Base-by-base conservation (phyloP, 1,140 invertebrate genomes). In the Caerostris darwini region DNA sequence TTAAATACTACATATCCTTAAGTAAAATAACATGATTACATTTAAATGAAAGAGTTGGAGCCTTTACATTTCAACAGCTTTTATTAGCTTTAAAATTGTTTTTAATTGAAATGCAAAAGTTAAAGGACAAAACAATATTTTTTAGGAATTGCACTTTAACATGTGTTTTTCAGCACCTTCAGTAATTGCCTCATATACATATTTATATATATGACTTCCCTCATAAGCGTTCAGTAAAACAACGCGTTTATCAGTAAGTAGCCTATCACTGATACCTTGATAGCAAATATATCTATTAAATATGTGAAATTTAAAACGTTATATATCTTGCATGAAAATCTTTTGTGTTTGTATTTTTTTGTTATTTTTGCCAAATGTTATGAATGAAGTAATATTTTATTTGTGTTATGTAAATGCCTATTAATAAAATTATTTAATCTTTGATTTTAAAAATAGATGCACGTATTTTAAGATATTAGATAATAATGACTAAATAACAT, bases 111-210 rank as follows among this genome's bases (percentile, higher is more conserved):
- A 67, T 67, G 61, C 7, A 77, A 77, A 77, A 53, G 71, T 77
- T 14, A 12, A 50, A 4, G 71, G 71, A 77, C 71, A 77, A 77
- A 77, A 77, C 34, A 77, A 7, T 34, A 67, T 67, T 14, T 77
- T 3, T 10, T 8, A 50, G 53, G 53, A 77, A 77, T 77, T 77
- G 71, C 71, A 77, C 71, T 77, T 77, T 34, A 77, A 53, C 53
- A 77, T 77, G 14, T 77, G 53, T 77, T 77, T 77, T 77, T 77
- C 71, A 77, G 71, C 71, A 77, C 71, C 71, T 50, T 77, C 71
- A 50, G 8, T 50, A 34, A 50, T 77, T 77, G 7, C 53, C 71
- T 77, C 50, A 77, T 50, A 53, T 77, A 50, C 17, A 64, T 64
- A 12, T 77, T 12, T 77, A 5, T 69, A 77, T 77, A 77, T 12